Conservation (phyloP, 2,113 vertebrate species). For the Archocentrus centrarchus region DNA sequence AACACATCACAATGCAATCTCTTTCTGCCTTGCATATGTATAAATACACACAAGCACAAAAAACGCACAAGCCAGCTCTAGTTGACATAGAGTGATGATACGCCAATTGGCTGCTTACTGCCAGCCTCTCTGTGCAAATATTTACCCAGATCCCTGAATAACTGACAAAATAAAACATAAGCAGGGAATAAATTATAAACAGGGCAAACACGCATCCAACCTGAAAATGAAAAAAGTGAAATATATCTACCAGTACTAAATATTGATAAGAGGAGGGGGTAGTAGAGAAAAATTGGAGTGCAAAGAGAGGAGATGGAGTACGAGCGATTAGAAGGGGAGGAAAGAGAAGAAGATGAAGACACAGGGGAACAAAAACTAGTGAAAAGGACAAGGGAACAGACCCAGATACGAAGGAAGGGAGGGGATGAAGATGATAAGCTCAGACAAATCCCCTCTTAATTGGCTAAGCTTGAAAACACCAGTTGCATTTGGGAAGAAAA, state of each 20-base stretch:
- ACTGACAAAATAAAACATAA: constrained; percentile 67
- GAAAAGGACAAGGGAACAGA: background rate
- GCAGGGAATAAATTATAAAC: constrained; percentile 45
- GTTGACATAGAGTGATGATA: constrained; percentile 50
- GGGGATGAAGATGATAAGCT: constrained; percentile 18
- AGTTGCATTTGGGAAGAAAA: constrained; percentile 16
- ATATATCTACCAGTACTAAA: constrained; percentile 30
- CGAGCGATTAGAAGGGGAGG: background rate
- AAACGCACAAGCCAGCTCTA: background rate
- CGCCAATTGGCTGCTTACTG: constrained; percentile 58
- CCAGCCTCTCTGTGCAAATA: constrained; percentile 55
- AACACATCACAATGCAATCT: background rate
- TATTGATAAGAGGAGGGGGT: constrained; percentile 18
- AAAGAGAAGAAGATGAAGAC: constrained; percentile 7
- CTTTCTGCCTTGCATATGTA: background rate
- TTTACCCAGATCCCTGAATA: constrained; percentile 60
- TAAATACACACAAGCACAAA: background rate
- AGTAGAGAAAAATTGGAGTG: background rate
- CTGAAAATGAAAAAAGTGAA: constrained; percentile 44
- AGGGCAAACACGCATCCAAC: constrained; percentile 35
- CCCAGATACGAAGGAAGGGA: background rate
- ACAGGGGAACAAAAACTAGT: background rate
- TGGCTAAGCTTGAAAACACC: constrained; percentile 18
- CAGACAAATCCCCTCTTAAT: constrained; percentile 29
- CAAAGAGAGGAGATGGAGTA: constrained; percentile 15